Conservation (phyloP, 2,113 vertebrate species). For the Sterna hirundo region DNA sequence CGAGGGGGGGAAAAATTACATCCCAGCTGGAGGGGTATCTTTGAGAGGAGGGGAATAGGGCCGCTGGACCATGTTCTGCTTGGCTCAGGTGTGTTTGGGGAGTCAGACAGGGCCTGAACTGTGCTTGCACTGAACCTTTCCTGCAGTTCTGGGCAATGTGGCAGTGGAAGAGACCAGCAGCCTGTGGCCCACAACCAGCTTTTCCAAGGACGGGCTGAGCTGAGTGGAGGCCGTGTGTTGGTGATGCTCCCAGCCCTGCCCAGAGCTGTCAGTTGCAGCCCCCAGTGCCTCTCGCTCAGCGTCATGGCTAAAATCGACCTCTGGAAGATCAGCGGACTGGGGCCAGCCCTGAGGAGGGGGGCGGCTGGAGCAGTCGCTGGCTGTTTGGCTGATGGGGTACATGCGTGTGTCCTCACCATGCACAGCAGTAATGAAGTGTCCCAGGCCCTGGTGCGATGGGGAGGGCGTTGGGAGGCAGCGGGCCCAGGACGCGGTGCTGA, state of each 20-base stretch:
- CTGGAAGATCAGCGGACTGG: neutral
- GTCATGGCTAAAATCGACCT: neutral
- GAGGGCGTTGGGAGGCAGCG: neutral
- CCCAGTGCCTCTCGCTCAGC: neutral
- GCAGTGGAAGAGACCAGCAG: neutral
- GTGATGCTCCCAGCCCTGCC: neutral
- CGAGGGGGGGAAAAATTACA: slow-evolving; percentile 34
- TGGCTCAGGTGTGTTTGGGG: neutral
- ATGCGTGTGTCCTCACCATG: neutral
- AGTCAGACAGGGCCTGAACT: neutral
- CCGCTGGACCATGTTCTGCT: neutral
- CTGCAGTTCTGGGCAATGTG: fast-evolving
- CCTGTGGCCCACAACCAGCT: neutral
- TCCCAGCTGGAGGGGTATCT: slow-evolving; percentile 49
- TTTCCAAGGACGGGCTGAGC: neutral
- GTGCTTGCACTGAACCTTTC: neutral
- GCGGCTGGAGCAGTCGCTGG: neutral
- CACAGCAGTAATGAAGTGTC: neutral
- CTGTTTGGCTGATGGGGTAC: neutral
- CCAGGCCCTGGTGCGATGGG: neutral
- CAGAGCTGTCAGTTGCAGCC: neutral
- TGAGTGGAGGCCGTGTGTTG: neutral
- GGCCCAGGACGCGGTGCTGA: fast-evolving
- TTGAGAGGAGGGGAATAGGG: neutral
- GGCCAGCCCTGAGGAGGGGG: neutral